These are phyloP conservation scores for Podarcis lilfordi DNA, from an alignment of 2,797 vertebrate genomes.

Conservation along the genomic window DNA sequence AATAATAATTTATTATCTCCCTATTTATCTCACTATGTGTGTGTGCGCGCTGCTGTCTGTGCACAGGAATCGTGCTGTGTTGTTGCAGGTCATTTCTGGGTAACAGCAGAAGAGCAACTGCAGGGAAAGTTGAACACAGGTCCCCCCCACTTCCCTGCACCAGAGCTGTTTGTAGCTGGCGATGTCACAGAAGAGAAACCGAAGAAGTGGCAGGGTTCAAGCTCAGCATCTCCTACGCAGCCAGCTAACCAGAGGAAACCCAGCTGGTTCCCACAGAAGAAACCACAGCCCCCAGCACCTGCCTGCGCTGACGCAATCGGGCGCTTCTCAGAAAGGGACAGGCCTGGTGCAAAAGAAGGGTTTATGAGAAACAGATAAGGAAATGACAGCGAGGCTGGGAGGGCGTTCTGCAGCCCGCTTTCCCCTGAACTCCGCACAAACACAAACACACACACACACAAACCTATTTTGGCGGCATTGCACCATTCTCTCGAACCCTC, in stretches of 20 bases:
- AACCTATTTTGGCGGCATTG: not conserved
- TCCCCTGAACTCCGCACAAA: too few species aligned
- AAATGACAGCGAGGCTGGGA: not conserved
- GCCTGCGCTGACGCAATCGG: not conserved
- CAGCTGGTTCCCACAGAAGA: conserved; percentile 3
- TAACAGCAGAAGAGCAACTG: not conserved
- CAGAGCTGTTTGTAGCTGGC: not conserved
- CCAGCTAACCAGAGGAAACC: conserved; percentile 15
- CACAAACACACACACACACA: not conserved
- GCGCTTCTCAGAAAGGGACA: conserved; percentile 28
- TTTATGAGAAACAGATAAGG: conserved; percentile 32
- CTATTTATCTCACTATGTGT: not conserved
- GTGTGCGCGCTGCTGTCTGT: too few species aligned
- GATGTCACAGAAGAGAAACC: not conserved
- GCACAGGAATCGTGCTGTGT: not conserved
- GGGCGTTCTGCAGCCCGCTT: fast-evolving
- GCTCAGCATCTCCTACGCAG: not conserved
- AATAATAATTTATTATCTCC: too few species aligned
- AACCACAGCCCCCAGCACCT: conserved; percentile 3
- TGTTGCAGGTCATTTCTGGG: not conserved
- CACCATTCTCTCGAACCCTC: too few species aligned
- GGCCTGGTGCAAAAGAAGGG: not conserved
- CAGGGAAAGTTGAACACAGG: not conserved
- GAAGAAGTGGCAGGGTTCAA: not conserved
- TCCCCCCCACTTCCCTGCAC: not conserved